Evolutionary conservation across 2,797 vertebrate species (phyloP).

Genomic region (Onychomys arenicola): DNA sequence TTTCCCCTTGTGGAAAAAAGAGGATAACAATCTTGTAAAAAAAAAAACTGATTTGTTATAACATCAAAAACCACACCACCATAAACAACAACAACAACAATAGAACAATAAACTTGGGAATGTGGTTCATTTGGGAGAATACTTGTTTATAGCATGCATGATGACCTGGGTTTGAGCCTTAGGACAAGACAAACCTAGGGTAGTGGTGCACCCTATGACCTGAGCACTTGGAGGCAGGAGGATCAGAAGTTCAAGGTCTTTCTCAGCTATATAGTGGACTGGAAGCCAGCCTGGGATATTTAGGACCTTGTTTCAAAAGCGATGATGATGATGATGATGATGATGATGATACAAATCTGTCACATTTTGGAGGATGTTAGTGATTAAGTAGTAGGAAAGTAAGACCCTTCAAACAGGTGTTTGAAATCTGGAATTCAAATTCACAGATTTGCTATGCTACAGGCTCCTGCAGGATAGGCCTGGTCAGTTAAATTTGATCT

Average conservation of each 20-base stretch:
- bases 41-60: neutral
- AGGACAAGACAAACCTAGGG: neutral
- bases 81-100: neutral
- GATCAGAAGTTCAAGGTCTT: neutral
- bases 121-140: neutral
- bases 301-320: neutral
- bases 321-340: neutral
- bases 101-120: neutral
- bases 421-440: constrained; percentile 43
- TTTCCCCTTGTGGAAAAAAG: neutral
- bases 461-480: neutral
- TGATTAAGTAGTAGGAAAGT: neutral
- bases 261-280: neutral
- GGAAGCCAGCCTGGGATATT: neutral
- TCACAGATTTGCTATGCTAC: neutral
- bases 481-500: neutral
- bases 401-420: constrained; percentile 8
- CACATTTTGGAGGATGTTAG: constrained; percentile 30
- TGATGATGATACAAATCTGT: neutral
- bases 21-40: neutral
- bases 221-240: neutral
- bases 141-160: neutral
- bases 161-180: neutral
- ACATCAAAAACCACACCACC: neutral
- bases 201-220: neutral